A percentile compares a stretch with the other conserved stretches of the same genome.
Evolutionary conservation across 2,888 invertebrate species (phyloP).

Genomic region (Fabriciana adippe): DNA sequence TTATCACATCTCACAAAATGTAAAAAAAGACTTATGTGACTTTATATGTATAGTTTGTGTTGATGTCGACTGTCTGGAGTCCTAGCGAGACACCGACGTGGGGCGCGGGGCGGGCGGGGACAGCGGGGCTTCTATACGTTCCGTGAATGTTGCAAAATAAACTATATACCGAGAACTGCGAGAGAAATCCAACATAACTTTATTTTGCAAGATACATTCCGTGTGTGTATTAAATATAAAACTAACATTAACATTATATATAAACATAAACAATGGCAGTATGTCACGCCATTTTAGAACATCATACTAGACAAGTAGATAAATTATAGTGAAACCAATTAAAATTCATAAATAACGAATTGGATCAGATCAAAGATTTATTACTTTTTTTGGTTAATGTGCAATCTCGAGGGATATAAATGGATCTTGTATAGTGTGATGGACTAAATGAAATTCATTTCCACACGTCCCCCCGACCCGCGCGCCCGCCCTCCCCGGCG

Average conservation of each 20-base stretch:
- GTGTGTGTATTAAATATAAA: background rate
- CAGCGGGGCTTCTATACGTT: background rate
- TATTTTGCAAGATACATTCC: background rate
- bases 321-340: background rate
- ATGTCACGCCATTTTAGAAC: conserved; percentile 3
- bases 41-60: background rate
- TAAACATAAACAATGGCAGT: background rate
- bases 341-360: too few relatives aligned
- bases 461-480: background rate
- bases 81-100: background rate
- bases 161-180: too few relatives aligned
- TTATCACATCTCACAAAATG: conserved; percentile 67
- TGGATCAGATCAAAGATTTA: too few relatives aligned
- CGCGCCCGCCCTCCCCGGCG: background rate
- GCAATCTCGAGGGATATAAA: too few relatives aligned
- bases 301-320: background rate
- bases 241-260: background rate
- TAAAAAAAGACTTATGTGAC: conserved; percentile 38
- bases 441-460: background rate
- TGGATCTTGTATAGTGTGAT: background rate
- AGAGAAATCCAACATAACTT: too few relatives aligned
- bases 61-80: too few relatives aligned
- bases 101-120: background rate
- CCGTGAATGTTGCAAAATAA: too few relatives aligned
- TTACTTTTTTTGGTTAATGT: too few relatives aligned